These are phyloP conservation scores for Erithacus rubecula DNA, from an alignment of 2,797 vertebrate species.

Conservation along the genomic window DNA sequence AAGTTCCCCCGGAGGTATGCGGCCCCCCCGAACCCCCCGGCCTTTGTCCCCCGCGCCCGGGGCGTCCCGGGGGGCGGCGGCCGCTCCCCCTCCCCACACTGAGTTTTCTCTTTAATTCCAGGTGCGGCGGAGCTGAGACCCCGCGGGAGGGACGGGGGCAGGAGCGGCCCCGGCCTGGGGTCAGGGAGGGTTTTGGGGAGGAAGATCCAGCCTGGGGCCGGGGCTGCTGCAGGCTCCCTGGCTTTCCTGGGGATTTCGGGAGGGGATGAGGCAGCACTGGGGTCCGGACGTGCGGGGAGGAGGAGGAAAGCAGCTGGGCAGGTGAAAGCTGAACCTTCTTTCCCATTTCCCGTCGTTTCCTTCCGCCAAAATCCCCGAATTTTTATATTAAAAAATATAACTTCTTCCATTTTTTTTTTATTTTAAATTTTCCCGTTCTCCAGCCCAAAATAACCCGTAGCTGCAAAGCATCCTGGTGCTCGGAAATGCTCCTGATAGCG, in stretches of 20 bases:
- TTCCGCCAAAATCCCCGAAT: background rate
- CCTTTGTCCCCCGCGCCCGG: background rate
- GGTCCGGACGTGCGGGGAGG: background rate
- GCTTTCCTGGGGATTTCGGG: background rate
- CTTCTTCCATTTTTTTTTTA: no score
- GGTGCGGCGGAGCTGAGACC: background rate
- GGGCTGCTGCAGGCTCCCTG: background rate
- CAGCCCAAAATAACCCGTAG: background rate
- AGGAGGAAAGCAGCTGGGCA: background rate
- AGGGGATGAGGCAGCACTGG: background rate
- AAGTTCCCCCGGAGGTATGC: constrained; percentile 19
- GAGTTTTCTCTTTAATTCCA: constrained; percentile 1
- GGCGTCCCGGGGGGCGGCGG: no score
- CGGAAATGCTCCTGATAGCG: background rate
- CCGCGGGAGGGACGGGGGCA: background rate
- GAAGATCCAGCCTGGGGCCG: background rate
- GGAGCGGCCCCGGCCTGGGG: background rate
- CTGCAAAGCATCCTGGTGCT: background rate
- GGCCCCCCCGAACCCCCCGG: background rate
- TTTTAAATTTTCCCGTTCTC: accelerated
- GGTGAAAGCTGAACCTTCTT: background rate
- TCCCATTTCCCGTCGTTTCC: background rate
- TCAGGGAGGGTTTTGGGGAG: background rate
- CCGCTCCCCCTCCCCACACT: background rate
- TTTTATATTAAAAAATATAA: background rate